Evolutionary conservation across 2,888 invertebrate species (phyloP), one percentile per base, ranked within the genome.

Genomic region (Napeogenes inachia): DNA sequence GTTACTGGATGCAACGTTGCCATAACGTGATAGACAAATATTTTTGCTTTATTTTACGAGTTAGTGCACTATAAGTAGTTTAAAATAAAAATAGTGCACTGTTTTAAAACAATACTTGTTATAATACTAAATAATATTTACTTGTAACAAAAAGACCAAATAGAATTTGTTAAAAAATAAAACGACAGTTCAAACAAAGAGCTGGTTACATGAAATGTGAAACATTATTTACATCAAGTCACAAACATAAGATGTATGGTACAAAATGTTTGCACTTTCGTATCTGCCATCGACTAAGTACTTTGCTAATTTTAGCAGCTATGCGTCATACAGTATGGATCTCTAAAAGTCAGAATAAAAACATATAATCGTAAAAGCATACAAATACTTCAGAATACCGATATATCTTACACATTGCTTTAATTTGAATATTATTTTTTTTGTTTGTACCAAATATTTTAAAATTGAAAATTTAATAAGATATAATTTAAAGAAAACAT

Each of bases 221-320:
- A 55, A 55, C 56, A 45, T 42, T 57, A 30, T 45, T 57, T 21
- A 45, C 56, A 54, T 13, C 45, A 42, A 42, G 47, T 50, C 47
- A 8, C 47, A 13, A 50, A 50, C 50, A 50, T 3, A 50, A 50
- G 50, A 50, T 50, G 42, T 42, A 42, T 42, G 10, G 30, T 50
- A 13, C 38, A 46, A 35, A 59, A 47, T 55, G 46, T 13, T 35
- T 33, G 47, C 50, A 53, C 45, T 65, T 60, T 60, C 60, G 57
- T 57, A 57, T 57, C 54, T 30, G 35, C 35, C 54, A 13, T 54
- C 50, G 47, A 33, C 13, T 13, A 38, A 42, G 42, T 42, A 42
- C n/a, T 53, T 42, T 59, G 64, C 70, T 71, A 72, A 71, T 69
- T 70, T 70, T 72, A 71, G 68, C 66, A 50, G 61, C 54, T 60